A percentile compares a stretch with the other conserved stretches of the same genome.
Conservation (phyloP, 2,888 invertebrate species). For the Leptopilina myrica region DNA sequence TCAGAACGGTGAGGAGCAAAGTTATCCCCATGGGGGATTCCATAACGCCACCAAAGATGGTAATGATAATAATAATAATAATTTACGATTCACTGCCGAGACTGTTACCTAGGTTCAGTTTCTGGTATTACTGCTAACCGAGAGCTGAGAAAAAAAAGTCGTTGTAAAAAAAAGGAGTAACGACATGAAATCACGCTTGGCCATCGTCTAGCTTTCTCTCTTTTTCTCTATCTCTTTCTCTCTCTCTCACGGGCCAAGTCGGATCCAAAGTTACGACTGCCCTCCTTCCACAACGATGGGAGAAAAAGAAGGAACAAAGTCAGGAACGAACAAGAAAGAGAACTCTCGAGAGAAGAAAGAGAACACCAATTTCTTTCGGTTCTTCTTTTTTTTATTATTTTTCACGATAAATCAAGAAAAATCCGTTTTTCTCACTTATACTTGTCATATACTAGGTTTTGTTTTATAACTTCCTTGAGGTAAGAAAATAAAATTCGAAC, state of each 20-base stretch:
- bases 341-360: slow-evolving; percentile 29
- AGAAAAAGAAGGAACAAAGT: slow-evolving; percentile 34
- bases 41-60: slow-evolving; percentile 24
- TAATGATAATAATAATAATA: slow-evolving; percentile 27
- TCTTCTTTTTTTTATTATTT: slow-evolving; percentile 15
- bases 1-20: slow-evolving; percentile 18
- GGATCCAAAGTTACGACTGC: slow-evolving; percentile 39
- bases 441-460: slow-evolving; percentile 19
- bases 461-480: slow-evolving; percentile 10
- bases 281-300: slow-evolving; percentile 12
- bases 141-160: slow-evolving; percentile 31
- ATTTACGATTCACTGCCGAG: slow-evolving; percentile 29
- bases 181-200: slow-evolving; percentile 41
- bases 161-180: slow-evolving; percentile 30
- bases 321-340: slow-evolving; percentile 26
- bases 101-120: slow-evolving; percentile 24
- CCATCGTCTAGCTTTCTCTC: slow-evolving; percentile 9
- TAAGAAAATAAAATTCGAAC: slow-evolving; percentile 8
- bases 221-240: not conserved
- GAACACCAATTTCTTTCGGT: slow-evolving; percentile 25
- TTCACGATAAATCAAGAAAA: slow-evolving; percentile 32
- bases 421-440: slow-evolving; percentile 24
- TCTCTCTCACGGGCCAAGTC: slow-evolving; percentile 32
- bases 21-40: slow-evolving; percentile 21
- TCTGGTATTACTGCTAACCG: slow-evolving; percentile 30